A percentile compares a stretch with the other conserved stretches of the same genome.
These are phyloP conservation scores for Cristatella mucedo DNA, from an alignment of 2,888 invertebrate species.

Conservation along the genomic window DNA sequence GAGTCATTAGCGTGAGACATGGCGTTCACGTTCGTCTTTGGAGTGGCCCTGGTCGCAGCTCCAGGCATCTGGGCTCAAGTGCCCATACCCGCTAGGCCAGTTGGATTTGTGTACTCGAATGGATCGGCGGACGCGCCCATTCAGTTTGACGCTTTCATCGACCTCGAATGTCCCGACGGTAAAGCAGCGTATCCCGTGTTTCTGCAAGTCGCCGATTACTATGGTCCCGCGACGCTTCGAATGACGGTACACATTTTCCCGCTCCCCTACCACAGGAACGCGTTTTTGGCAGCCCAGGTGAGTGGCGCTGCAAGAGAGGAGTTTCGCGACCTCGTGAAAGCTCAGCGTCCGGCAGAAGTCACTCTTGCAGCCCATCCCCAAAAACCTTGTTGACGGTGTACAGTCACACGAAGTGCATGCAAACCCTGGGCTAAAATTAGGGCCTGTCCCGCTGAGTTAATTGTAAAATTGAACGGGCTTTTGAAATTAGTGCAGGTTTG, in stretches of 20 bases:
- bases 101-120: constrained; percentile 19
- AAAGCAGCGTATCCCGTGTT: constrained; percentile 17
- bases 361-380: no score
- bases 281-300: constrained; percentile 21
- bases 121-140: constrained; percentile 17
- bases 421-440: no score
- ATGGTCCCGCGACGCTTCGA: constrained; percentile 17
- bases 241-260: constrained; percentile 22
- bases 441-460: no score
- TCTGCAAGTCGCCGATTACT: constrained; percentile 19
- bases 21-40: no score
- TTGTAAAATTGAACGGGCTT: no score
- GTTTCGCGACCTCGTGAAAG: no score
- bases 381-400: no score
- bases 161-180: constrained; percentile 24
- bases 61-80: constrained; percentile 12
- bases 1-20: no score
- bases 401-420: no score
- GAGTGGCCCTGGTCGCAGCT: no score
- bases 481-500: no score
- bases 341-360: no score
- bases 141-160: constrained; percentile 21
- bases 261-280: constrained; percentile 26
- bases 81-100: constrained; percentile 18
- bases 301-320: constrained; percentile 11